Base-by-base conservation (phyloP, 2,113 vertebrate species). In the Amazona vittata region DNA sequence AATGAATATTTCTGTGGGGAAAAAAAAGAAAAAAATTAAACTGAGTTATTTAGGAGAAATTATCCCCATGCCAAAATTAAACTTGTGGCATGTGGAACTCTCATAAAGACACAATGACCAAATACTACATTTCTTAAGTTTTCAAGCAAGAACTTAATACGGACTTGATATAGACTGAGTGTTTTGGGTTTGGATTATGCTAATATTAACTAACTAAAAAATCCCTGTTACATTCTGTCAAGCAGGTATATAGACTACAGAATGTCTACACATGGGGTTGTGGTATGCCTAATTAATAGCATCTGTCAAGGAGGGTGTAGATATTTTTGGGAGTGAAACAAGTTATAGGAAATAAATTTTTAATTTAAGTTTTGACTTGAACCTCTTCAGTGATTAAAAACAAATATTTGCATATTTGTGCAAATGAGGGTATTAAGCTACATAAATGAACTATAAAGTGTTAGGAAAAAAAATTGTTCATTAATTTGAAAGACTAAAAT, bases 321-420 rank as follows among this genome's bases (percentile, higher is more conserved):
- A 44, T 83, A 62, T 29, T 89, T 95, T 78, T 79, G 74, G 87
- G 59, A 93, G 53, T 86, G 70, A 94, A 94, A 83, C 2, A 47
- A 20, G 63, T 75, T 81, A 77, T 86, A 79, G 96, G 82, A 96
- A 97, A 90, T 83, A 83, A 29, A 68, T 91, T 97, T 96, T 97
- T 93, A 89, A 91, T 96, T 89, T 96, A 85, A 90, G 10, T 97
- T 97, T 97, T 97, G 29, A 83, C 41, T 96, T 97, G 74, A 94
- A 94, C 92, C 21, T 86, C 89, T 71, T 94, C n/a, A 68, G 47
- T 95, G 93, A 97, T 97, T 97, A 95, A 95, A 96, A 93, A 47
- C 37, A 93, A 89, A 96, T 94, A 49, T 95, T 63, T 28, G 5
- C 59, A 59, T 95, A 93, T 97, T 96, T 94, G 92, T 96, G 46